Conservation (phyloP, 2,888 invertebrate species). For the Caenorhabditis sp. region DNA sequence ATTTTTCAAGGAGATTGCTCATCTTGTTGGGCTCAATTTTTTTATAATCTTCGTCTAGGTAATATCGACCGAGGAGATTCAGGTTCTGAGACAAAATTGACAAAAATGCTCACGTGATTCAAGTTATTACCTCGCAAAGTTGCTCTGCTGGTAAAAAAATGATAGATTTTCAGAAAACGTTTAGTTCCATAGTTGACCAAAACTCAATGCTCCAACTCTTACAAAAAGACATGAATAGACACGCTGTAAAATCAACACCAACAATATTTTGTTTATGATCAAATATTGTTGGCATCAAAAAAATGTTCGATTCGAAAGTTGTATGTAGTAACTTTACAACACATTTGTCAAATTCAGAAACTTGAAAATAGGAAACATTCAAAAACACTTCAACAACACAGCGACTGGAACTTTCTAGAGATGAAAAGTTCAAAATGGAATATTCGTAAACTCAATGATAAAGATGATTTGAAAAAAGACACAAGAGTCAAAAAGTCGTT, state of each 20-base stretch:
- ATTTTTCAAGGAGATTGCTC: no score
- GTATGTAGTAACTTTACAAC: slow-evolving; percentile 22
- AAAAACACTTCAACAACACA: not conserved
- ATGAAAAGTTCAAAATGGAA: slow-evolving; percentile 7
- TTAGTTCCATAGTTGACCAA: no score
- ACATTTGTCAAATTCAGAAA: not conserved
- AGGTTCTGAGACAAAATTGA: no score
- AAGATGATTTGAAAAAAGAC: slow-evolving; percentile 17
- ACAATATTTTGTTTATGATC: slow-evolving; percentile 13
- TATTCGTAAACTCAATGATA: slow-evolving; percentile 5
- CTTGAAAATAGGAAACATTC: not conserved
- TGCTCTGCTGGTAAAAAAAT: no score
- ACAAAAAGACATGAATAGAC: not conserved
- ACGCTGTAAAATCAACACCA: not conserved
- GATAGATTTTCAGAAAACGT: no score
- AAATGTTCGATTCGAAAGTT: not conserved
- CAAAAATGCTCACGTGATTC: no score
- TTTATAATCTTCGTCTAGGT: no score
- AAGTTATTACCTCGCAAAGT: no score
- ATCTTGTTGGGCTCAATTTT: no score
- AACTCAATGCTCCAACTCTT: no score
- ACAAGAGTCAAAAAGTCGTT: slow-evolving; percentile 31
- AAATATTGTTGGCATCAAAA: not conserved
- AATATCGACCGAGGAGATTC: no score
- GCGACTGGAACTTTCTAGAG: not conserved